Evolutionary conservation across 2,113 vertebrate genomes (phyloP), one percentile per base, ranked within the genome.

Genomic region (Balaenoptera acutorostrata): DNA sequence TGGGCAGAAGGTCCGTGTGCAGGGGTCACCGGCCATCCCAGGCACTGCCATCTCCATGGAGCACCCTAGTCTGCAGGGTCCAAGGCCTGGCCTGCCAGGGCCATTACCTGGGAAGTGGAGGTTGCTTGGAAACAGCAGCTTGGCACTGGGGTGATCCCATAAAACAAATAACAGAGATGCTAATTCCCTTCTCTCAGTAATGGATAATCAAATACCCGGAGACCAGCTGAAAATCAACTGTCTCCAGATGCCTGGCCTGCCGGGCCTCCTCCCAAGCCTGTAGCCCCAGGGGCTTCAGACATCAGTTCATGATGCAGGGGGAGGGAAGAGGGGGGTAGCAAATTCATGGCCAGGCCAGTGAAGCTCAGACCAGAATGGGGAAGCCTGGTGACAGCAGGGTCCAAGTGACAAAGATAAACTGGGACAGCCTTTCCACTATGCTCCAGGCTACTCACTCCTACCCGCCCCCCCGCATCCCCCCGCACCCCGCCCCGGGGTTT

Each of bases 121-220:
- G 98, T 98, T 98, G 97, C 98, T 52, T 97, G 90, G 98, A 97
- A 97, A 98, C 98, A 94, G 92, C 46, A 91, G 96, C 88, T 74
- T 93, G 95, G 94, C 94, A 91, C 55, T 44, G 71, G 77, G 72
- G 84, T 97, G 95, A 98, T 85, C 95, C 98, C 96, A 97, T 93
- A 94, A 98, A 98, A 93, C 95, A 97, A 98, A 97, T 20, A 97
- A 97, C 95, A 93, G 88, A 93, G 94, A 97, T 91, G 97, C 90
- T 98, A 97, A 97, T 97, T 98, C 72, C 83, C 88, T 39, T 90
- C 93, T 81, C 69, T 90, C 20, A 0, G 71, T 61, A 95, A 97
- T 90, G 83, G 95, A 95, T 97, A 97, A 98, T 97, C 97, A 97
- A 97, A 96, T 96, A 90, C 77, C 68, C 61, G 14, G 92, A 95